These are phyloP conservation scores for Leguminivora glycinivorella DNA, from an alignment of 1,140 invertebrate species.

Conservation along the genomic window DNA sequence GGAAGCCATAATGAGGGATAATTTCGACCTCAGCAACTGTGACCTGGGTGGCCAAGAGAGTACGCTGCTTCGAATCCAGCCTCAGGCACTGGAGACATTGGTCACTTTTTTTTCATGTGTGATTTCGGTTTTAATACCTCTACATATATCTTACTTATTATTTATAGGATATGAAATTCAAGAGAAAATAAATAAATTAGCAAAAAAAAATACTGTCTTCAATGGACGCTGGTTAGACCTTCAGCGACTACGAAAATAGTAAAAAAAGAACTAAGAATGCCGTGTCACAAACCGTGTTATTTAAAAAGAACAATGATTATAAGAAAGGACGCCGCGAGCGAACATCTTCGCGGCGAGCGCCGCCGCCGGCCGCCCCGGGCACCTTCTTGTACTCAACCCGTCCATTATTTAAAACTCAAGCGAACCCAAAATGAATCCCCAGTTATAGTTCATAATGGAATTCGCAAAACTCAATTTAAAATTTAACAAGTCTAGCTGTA, in stretches of 20 bases:
- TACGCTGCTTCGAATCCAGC: too few species aligned
- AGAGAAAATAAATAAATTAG: too few species aligned
- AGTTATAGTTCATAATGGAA: slow-evolving; percentile 24
- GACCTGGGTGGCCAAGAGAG: too few species aligned
- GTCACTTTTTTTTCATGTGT: too few species aligned
- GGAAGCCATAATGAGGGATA: too few species aligned
- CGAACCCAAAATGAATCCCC: slow-evolving; percentile 12
- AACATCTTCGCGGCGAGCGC: not conserved
- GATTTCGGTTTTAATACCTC: too few species aligned
- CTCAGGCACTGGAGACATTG: too few species aligned
- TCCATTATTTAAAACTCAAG: slow-evolving; percentile 26
- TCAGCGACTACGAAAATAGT: too few species aligned
- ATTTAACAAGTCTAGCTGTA: slow-evolving; percentile 24
- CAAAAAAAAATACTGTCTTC: too few species aligned
- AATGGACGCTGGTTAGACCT: not conserved
- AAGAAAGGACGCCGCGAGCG: not conserved
- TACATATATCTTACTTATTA: too few species aligned
- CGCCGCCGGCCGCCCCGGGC: not conserved
- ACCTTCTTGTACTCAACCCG: not conserved
- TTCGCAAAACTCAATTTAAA: slow-evolving; percentile 20
- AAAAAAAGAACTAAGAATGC: not conserved
- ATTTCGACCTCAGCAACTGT: too few species aligned
- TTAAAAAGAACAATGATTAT: not conserved
- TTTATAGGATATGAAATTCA: too few species aligned
- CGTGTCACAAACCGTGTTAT: not conserved